A percentile compares a stretch with the other conserved stretches of the same genome.
These are phyloP conservation scores for Nineta flava DNA, from an alignment of 2,888 invertebrate genomes.

Conservation along the genomic window DNA sequence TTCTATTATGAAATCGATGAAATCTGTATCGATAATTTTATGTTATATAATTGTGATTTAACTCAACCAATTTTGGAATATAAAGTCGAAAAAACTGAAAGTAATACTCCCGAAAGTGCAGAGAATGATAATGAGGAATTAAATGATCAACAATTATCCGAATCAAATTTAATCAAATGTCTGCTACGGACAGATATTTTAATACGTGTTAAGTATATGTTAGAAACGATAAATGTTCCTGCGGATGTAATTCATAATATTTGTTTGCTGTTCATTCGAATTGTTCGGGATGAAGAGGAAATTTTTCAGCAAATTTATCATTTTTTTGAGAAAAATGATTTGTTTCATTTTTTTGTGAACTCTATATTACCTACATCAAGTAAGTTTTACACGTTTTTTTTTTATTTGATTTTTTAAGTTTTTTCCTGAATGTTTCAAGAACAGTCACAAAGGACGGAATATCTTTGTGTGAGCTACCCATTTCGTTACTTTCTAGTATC, in stretches of 20 bases:
- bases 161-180: slow-evolving; percentile 64
- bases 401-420: too few species aligned
- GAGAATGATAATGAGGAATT: slow-evolving; percentile 26
- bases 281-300: slow-evolving; percentile 60
- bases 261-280: slow-evolving; percentile 61
- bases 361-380: too few species aligned
- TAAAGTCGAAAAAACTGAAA: slow-evolving; percentile 18
- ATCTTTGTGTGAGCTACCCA: too few species aligned
- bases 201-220: slow-evolving; percentile 61
- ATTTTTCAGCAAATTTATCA: slow-evolving; percentile 28
- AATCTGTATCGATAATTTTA: slow-evolving; percentile 48
- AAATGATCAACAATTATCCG: slow-evolving; percentile 75
- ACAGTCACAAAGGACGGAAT: too few species aligned
- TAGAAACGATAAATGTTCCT: slow-evolving; percentile 51
- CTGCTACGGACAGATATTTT: slow-evolving; percentile 60
- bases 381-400: too few species aligned
- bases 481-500: too few species aligned
- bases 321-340: too few species aligned
- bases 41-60: slow-evolving; percentile 47
- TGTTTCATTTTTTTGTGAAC: too few species aligned
- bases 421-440: too few species aligned
- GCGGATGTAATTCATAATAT: slow-evolving; percentile 57
- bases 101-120: slow-evolving; percentile 4
- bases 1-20: slow-evolving; percentile 68
- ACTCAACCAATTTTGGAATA: slow-evolving; percentile 36